phyloP scores from a whole-genome alignment of 2,888 invertebrate species.

The Agrypnus murinus region DNA sequence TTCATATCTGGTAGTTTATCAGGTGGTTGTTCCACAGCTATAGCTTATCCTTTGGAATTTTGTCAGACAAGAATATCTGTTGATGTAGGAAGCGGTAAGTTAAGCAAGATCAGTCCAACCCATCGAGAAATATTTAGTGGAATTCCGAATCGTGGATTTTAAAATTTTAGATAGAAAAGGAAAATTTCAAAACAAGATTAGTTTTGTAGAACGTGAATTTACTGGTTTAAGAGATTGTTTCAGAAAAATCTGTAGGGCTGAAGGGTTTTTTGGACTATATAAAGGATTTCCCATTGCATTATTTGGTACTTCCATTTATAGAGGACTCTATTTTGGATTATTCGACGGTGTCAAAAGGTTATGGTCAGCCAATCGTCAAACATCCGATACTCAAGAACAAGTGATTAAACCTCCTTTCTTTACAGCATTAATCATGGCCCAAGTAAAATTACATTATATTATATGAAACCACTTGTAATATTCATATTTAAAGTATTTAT shows the following conservation, averaged over 20 bases:
- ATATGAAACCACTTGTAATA: not conserved
- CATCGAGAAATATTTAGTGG: no score
- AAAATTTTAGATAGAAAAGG: no score
- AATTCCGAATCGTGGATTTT: no score
- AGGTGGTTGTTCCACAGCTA: constrained; percentile 41
- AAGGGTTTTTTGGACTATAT: constrained; percentile 52
- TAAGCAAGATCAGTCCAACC: not conserved
- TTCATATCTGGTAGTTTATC: constrained; percentile 50
- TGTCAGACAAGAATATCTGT: constrained; percentile 53
- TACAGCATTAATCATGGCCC: constrained; percentile 31
- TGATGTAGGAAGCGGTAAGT: constrained; percentile 49
- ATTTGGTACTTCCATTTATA: constrained; percentile 47
- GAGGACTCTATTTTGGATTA: constrained; percentile 52
- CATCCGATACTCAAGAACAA: not conserved
- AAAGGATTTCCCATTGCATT: constrained; percentile 45
- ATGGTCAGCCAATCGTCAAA: no score
- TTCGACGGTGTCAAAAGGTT: constrained; percentile 39
- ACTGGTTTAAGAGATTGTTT: constrained; percentile 50
- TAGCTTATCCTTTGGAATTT: constrained; percentile 54
- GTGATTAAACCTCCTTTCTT: constrained; percentile 1
- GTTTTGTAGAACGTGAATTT: constrained; percentile 52
- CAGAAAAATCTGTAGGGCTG: constrained; percentile 31
- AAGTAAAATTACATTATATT: constrained; percentile 28
- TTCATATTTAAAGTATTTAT: not conserved
- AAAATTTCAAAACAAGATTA: no score